These are phyloP conservation scores for Falco punctatus DNA, from an alignment of 2,113 vertebrate genomes.

Conservation along the genomic window DNA sequence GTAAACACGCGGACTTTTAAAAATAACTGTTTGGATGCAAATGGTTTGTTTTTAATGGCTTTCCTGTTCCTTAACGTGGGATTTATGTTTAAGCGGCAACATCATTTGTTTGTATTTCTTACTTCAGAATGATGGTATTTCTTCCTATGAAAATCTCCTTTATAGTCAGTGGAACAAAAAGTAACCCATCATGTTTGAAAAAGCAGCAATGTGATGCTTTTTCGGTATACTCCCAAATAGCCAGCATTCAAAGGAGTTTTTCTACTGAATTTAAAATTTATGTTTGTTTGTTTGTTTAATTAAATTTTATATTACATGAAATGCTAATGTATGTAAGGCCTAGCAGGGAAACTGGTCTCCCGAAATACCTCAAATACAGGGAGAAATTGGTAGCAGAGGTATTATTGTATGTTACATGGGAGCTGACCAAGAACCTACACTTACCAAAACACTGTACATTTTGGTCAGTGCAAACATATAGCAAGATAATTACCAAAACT, in stretches of 20 bases:
- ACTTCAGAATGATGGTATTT: conserved; percentile 9
- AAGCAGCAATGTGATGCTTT: background rate
- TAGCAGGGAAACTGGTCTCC: background rate
- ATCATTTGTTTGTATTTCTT: conserved; percentile 51
- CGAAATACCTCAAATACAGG: background rate
- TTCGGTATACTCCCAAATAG: background rate
- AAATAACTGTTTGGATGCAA: conserved; percentile 52
- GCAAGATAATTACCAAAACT: background rate
- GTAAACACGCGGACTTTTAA: conserved; percentile 35
- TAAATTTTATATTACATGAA: background rate
- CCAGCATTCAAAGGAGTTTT: background rate
- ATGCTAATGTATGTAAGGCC: background rate
- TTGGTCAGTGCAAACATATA: background rate
- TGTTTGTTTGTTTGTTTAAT: background rate
- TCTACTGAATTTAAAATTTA: background rate
- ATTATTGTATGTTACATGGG: fast-evolving
- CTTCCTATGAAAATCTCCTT: background rate
- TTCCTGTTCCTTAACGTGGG: conserved; percentile 10
- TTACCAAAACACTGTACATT: background rate
- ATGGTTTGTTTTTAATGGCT: conserved; percentile 34
- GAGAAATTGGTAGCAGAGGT: background rate
- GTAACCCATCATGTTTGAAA: background rate
- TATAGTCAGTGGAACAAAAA: background rate
- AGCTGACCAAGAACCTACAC: background rate
- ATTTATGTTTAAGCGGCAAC: conserved; percentile 19